Evolutionary conservation across 35 echinoderm and acorn worm genomes (phyloP), one percentile per base, ranked within the genome.

Genomic region (Diadema setosum): DNA sequence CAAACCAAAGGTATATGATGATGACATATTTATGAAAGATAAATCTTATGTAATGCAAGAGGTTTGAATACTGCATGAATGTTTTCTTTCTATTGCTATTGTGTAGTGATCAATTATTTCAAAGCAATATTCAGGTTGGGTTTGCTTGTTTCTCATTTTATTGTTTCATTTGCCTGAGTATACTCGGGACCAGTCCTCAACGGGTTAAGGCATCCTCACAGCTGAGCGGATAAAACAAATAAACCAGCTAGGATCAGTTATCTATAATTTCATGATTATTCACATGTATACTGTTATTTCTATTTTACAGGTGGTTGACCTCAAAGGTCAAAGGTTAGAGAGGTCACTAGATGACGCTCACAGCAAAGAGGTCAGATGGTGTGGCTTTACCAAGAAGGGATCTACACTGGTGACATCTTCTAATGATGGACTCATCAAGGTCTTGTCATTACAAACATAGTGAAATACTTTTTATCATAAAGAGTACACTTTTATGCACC

Each of bases 321-420:
- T 78, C 24, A 41, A 42, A 39, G 44, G 5, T 21, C 73, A 24
- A 0, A 21, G 15, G 2, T 14, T 78, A 78, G 73, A 78, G 44
- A 7, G 73, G 1, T 44, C 33, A 9, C 73, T 78, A 16, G 73
- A 52, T 52, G n/a, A 75, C 74, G 94, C 87, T 5, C 94, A 96
- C 55, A 84, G 45, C 0, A 45, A 40, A 26, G 43, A 45, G 11
- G 57, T 96, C 35, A 44, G 94, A 33, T 82, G 65, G 27, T 93
- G 91, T 35, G 30, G 60, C 9, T 97, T 97, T 50, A 94, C 91
- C 29, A 40, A 76, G 14, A 84, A 93, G 39, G 59, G 87, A 18
- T 24, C 82, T 21, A 35, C 82, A 2, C 48, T 97, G 4, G 88
- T 88, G 3, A 88, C 91, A 6, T 65, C 58, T 24, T 90, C 88